Percentiles rank a stretch among this genome's conserved stretches.
Conservation (phyloP, 2,797 vertebrate species). For the Cynodonichthys magdalenae region DNA sequence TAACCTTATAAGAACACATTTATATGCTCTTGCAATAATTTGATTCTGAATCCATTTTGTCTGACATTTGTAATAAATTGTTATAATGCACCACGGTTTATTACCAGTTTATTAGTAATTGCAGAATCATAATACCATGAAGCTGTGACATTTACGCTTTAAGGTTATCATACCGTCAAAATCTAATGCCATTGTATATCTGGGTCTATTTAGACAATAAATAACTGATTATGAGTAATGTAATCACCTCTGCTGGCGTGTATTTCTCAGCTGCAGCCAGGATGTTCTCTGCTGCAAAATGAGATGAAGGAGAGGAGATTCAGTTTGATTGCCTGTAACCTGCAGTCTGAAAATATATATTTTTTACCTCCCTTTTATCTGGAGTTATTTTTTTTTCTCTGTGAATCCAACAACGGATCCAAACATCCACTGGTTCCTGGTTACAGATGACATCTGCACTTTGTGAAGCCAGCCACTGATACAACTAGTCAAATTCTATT, state of each 20-base stretch:
- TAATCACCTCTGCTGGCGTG: neutral
- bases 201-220: neutral
- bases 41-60: neutral
- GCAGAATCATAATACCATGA: neutral
- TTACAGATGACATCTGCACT: conserved; percentile 6
- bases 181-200: neutral
- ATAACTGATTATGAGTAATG: neutral
- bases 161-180: neutral
- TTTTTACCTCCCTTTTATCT: neutral
- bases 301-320: neutral
- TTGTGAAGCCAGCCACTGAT: conserved; percentile 2
- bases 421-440: neutral
- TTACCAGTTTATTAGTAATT: neutral
- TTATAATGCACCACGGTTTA: neutral
- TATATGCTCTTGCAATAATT: neutral
- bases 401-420: neutral
- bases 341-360: neutral
- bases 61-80: neutral
- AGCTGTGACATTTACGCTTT: neutral
- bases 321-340: neutral
- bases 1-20: neutral
- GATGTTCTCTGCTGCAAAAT: neutral
- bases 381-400: neutral
- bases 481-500: conserved; percentile 6
- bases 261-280: neutral